Evolutionary conservation across 1,140 invertebrate species (phyloP).

Genomic region (Caenorhabditis briggsae): DNA sequence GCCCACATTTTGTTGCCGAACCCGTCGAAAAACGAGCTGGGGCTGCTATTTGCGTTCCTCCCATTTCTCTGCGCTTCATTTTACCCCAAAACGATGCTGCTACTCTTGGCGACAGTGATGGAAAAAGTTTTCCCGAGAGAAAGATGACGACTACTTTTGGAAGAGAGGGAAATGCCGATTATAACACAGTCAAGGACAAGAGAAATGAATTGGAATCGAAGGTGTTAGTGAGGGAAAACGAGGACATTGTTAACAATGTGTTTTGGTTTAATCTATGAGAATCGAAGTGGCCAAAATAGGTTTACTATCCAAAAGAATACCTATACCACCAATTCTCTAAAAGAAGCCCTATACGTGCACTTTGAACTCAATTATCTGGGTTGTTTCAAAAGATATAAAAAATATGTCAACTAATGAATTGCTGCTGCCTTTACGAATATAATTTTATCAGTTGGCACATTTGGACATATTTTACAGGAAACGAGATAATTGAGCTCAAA

Average conservation of each 20-base stretch:
- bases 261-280: constrained; percentile 27
- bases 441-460: no score
- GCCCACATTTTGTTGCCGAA: constrained; percentile 53
- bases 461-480: no score
- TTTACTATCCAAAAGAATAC: not conserved
- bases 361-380: no score
- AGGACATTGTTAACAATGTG: constrained; percentile 37
- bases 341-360: no score
- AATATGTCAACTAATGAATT: no score
- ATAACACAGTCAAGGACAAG: constrained; percentile 14
- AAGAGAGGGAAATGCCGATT: constrained; percentile 32
- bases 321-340: no score
- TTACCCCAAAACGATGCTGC: constrained; percentile 22
- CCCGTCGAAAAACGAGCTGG: constrained; percentile 54
- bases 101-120: not conserved
- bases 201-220: constrained; percentile 22
- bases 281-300: not conserved
- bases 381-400: no score
- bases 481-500: no score
- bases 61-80: constrained; percentile 18
- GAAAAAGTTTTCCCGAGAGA: not conserved
- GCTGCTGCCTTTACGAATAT: no score
- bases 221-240: constrained; percentile 17
- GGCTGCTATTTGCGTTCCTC: constrained; percentile 53
- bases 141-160: constrained; percentile 4